Evolutionary conservation across 2,797 vertebrate genomes (phyloP), one percentile per base, ranked within the genome.

Genomic region (Takifugu ocellatus): DNA sequence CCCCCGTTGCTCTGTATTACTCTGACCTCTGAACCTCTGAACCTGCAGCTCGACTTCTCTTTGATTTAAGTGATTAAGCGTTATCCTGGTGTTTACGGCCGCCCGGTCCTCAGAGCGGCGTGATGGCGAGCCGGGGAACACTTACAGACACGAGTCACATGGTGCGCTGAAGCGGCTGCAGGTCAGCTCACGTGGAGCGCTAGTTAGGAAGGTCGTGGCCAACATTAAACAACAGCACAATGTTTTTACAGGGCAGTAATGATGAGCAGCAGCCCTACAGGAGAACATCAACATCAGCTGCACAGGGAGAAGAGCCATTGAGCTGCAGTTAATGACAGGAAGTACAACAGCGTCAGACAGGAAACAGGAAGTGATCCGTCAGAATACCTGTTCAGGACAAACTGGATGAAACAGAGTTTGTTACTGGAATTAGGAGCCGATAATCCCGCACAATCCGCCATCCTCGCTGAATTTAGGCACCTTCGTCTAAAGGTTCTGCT

Each of bases 1-100:
- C 93, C 93, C 91, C 93, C 93, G 91, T 93, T 95, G 94, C 94
- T 94, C 93, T 83, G 78, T 94, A 94, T 94, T 93, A 94, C 93
- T 92, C 77, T 93, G 93, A 95, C 92, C 94, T 78, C 52, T 93
- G 93, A 91, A 93, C 91, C 92, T 93, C 93, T 82, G 74, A 82
- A 75, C 56, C 90, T 94, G 92, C 91, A 91, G 93, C 93, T 70
- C 61, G 33, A 63, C 47, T 27, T 73, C 52, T 17, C 25, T 25
- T 48, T 11, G 17, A 53, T 52, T 33, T 33, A 33, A 7, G 8
- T 9, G 33, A 1, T 33, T 33, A 33, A 33, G 29, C 31, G 15
- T 27, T 58, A 49, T 69, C 47, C 48, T 59, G 58, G 33, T 52
- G 46, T 71, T 72, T 78, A 70, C 29, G 67, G 74, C 5, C 48